phyloP scores from a whole-genome alignment of 2,888 invertebrate genomes.

The Lycophotia porphyrea region DNA sequence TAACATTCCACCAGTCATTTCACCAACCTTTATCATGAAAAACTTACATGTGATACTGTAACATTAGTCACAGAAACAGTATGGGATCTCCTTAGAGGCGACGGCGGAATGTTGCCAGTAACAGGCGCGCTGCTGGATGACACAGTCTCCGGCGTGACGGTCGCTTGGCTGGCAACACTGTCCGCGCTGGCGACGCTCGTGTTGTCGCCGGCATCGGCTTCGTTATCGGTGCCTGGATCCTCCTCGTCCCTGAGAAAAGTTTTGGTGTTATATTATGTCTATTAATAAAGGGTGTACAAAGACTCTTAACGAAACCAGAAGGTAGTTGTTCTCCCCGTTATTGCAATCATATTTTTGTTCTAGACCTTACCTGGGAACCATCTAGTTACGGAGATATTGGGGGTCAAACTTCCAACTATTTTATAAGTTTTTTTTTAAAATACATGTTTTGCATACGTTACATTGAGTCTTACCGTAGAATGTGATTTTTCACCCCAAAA shows the following conservation, averaged over 20 bases:
- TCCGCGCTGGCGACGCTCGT: slow-evolving; percentile 77
- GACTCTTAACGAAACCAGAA: no score
- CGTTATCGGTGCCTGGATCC: slow-evolving; percentile 76
- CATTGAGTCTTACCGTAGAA: no score
- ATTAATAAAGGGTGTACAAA: no score
- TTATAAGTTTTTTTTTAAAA: no score
- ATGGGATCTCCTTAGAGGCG: slow-evolving; percentile 84
- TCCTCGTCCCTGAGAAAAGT: slow-evolving; percentile 75
- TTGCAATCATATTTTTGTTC: no score
- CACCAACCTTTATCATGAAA: background rate
- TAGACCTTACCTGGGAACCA: no score
- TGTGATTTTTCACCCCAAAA: no score
- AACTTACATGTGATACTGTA: slow-evolving; percentile 69
- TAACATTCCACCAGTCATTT: background rate
- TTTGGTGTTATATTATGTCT: background rate
- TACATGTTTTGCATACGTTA: no score
- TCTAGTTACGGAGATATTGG: no score
- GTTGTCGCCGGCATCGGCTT: slow-evolving; percentile 76
- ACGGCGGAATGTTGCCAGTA: slow-evolving; percentile 71
- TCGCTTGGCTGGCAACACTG: slow-evolving; percentile 81
- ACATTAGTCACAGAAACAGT: slow-evolving; percentile 81
- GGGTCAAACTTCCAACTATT: no score
- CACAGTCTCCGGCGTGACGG: slow-evolving; percentile 83
- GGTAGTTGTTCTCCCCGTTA: no score
- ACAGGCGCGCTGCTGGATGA: slow-evolving; percentile 85